Evolutionary conservation across 2,113 vertebrate species (phyloP).

Genomic region (Petroica traversi): DNA sequence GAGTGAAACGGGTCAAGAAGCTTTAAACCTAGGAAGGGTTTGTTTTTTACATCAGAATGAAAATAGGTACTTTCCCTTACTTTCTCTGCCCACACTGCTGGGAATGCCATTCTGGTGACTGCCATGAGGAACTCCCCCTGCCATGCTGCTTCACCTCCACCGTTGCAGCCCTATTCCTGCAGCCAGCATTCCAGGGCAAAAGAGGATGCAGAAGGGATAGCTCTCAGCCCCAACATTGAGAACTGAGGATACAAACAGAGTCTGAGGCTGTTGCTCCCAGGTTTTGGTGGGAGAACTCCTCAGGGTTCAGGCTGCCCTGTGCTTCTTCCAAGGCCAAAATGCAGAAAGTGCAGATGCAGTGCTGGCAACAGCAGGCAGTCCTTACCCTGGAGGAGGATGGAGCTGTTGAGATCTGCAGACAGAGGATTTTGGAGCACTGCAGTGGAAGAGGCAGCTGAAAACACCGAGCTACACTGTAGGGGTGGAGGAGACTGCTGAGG

Average conservation of each 20-base stretch:
- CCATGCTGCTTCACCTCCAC: fast-evolving
- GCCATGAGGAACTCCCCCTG: neutral
- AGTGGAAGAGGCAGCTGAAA: neutral
- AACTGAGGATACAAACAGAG: neutral
- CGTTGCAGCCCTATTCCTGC: neutral
- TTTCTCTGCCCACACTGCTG: neutral
- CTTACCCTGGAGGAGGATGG: neutral
- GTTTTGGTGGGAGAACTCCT: neutral
- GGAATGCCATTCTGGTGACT: neutral
- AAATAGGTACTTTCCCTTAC: neutral
- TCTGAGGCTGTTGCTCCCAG: neutral
- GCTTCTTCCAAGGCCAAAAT: neutral
- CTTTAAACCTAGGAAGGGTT: neutral
- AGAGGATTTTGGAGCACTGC: neutral
- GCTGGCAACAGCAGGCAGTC: neutral
- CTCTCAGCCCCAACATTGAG: neutral
- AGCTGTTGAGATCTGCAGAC: neutral
- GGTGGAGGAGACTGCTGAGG: neutral
- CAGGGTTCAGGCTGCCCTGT: neutral
- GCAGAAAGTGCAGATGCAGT: neutral
- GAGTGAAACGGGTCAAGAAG: neutral
- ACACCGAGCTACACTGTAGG: fast-evolving
- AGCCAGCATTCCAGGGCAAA: neutral
- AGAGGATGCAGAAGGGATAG: neutral
- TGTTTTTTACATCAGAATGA: neutral